Evolutionary conservation across 2,113 vertebrate species (phyloP).

Genomic region (Oreochromis tanganicae): DNA sequence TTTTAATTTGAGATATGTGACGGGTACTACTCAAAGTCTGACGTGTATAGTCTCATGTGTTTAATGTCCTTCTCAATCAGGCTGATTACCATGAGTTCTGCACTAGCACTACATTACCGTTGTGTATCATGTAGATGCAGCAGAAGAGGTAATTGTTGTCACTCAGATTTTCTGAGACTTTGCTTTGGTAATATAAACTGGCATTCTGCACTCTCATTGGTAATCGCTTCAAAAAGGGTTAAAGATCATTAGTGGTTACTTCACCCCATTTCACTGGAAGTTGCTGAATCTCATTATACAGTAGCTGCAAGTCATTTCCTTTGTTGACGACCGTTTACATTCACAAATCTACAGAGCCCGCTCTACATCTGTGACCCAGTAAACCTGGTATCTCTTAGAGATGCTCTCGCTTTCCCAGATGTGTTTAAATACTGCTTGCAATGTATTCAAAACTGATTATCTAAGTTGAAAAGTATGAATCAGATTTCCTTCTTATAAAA

Average conservation of each 20-base stretch:
- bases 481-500: not conserved
- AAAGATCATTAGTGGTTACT: not conserved
- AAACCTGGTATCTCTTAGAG: not conserved
- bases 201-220: not conserved
- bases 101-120: not conserved
- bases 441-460: not conserved
- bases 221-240: not conserved
- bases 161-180: not conserved
- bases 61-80: not conserved
- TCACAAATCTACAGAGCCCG: not conserved
- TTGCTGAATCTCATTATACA: fast-evolving
- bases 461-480: not conserved
- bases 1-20: not conserved
- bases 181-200: not conserved
- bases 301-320: not conserved
- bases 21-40: not conserved
- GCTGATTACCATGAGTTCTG: not conserved
- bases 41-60: not conserved
- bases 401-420: not conserved
- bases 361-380: not conserved
- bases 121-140: not conserved
- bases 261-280: not conserved
- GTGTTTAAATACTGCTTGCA: not conserved
- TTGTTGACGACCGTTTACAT: not conserved
- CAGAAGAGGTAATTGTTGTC: not conserved